Base-by-base conservation (phyloP, 2,797 vertebrate genomes). In the Lophotriccus pileatus region DNA sequence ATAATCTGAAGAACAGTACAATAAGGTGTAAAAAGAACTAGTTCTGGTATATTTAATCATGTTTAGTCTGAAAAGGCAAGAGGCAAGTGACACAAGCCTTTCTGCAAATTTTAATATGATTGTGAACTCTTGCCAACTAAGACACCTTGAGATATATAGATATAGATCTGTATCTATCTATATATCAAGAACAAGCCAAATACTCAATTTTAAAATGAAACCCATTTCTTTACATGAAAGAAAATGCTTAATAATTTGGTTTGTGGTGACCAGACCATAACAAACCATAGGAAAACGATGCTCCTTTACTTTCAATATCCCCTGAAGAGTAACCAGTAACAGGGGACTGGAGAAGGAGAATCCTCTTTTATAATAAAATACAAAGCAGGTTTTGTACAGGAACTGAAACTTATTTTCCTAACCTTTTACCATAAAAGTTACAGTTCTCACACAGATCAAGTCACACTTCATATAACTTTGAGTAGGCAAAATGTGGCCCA, bases 311-410 rank as follows among this genome's bases (percentile, higher is more conserved):
- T 59, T 18, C 11, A 44, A 12, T 43, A 73, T 36, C 63, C 64
- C 32, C 30, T 74, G 70, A 66, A 56, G 17, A 83, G 14, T 9
- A 69, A 53, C 3, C n/a, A 73, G 1, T 18, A 66, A 62, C 8
- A 5, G 0, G 7, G 12, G 7, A 1, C 17, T 0, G 1, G 4
- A 5, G 11, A 28, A 2, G 3, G 6, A 56, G 21, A 72, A 93
- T 41, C 14, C 8, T 36, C 55, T 80, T 44, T 63, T 27, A 41
- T 13, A 70, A 62, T 41, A 8, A 77, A 67, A 39, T 46, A 63
- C 10, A 84, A 84, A 85, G 19, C 7, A 43, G 28, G 20, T 72
- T 80, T 60, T 78, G 24, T 41, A 52, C 17, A 83, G 32, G 25
- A 93, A 92, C 30, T 10, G 14, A 84, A 80, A 74, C 1, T 6